Conservation (phyloP, 2,797 vertebrate species). For the Botia kubotai region DNA sequence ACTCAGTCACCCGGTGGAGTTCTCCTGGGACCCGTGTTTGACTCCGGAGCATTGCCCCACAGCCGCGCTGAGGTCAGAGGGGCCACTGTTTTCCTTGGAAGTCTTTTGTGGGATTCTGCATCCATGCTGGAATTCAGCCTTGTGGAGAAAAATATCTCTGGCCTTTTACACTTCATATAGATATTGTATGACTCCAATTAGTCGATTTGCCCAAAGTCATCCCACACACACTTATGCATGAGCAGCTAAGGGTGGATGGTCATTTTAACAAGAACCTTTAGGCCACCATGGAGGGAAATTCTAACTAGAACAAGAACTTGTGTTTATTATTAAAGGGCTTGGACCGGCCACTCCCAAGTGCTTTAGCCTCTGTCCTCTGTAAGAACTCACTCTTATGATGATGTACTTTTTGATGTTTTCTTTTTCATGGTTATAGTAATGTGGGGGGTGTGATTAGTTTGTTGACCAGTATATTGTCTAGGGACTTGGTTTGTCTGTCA, state of each 20-base stretch:
- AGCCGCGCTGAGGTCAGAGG: constrained; percentile 45
- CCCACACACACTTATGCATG: constrained; percentile 29
- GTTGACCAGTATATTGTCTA: constrained; percentile 17
- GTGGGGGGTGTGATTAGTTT: background rate
- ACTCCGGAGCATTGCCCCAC: constrained; percentile 27
- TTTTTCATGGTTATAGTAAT: constrained; percentile 36
- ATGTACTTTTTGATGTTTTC: constrained; percentile 37
- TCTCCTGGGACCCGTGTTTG: constrained; percentile 38
- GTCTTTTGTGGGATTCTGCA: constrained; percentile 73
- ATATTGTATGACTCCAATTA: constrained; percentile 42
- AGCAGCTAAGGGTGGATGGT: constrained; percentile 17
- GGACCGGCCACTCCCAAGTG: constrained; percentile 49
- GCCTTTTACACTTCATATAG: constrained; percentile 40
- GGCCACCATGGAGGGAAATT: constrained; percentile 27
- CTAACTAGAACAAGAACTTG: constrained; percentile 41
- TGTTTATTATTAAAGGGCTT: constrained; percentile 65
- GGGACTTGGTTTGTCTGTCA: background rate
- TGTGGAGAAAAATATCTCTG: constrained; percentile 53
- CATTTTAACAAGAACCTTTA: constrained; percentile 55
- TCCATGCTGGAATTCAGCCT: constrained; percentile 66
- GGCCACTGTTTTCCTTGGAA: constrained; percentile 78
- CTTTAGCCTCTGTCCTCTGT: constrained; percentile 32
- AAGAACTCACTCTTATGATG: constrained; percentile 43
- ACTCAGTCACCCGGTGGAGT: constrained; percentile 38
- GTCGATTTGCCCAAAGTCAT: constrained; percentile 32